A percentile compares a stretch with the other conserved stretches of the same genome.
Evolutionary conservation across 2,113 vertebrate genomes (phyloP).

Genomic region (Silurus asotus): DNA sequence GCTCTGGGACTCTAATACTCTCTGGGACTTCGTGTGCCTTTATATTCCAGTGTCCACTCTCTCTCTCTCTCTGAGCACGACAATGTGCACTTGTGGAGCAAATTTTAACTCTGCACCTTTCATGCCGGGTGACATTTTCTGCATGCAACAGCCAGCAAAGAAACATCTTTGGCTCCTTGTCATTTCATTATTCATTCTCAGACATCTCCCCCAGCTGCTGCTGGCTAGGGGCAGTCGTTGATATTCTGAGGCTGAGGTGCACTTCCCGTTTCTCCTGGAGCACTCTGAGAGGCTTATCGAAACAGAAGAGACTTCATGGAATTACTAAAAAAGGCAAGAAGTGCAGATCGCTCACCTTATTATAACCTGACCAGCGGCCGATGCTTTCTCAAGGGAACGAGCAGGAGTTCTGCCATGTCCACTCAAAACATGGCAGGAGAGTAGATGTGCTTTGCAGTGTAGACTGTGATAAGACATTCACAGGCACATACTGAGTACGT

Average conservation of each 20-base stretch:
- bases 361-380: constrained; percentile 66
- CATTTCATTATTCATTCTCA: constrained; percentile 53
- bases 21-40: background rate
- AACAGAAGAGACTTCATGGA: constrained; percentile 58
- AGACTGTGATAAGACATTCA: background rate
- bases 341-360: constrained; percentile 60
- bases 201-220: constrained; percentile 51
- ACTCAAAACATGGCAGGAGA: constrained; percentile 34
- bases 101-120: constrained; percentile 46
- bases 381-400: constrained; percentile 22
- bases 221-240: constrained; percentile 52
- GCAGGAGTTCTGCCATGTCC: constrained; percentile 35
- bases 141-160: constrained; percentile 43
- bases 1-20: background rate
- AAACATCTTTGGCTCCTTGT: constrained; percentile 46
- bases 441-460: background rate
- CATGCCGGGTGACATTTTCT: constrained; percentile 38
- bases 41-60: constrained; percentile 24
- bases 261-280: constrained; percentile 47
- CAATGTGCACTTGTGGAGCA: constrained; percentile 13
- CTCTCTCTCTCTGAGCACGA: background rate
- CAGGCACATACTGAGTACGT: background rate
- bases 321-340: constrained; percentile 56
- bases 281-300: constrained; percentile 42
- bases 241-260: constrained; percentile 54